phyloP scores from a whole-genome alignment of 2,797 vertebrate genomes.

The Capromys pilorides region DNA sequence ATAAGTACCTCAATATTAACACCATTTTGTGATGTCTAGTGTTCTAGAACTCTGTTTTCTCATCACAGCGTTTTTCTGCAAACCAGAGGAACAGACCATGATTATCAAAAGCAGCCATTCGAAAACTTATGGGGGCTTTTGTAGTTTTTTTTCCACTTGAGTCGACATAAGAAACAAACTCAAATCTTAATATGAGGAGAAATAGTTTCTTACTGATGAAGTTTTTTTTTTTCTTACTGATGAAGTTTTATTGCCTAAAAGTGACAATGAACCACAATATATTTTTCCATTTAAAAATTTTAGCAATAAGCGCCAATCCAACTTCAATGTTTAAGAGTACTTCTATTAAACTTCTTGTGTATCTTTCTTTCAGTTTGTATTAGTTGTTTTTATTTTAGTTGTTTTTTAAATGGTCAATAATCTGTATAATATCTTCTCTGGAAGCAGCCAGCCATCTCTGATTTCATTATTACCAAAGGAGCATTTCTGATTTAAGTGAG shows the following conservation, averaged over 20 bases:
- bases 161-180: not conserved
- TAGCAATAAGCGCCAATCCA: not conserved
- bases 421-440: not conserved
- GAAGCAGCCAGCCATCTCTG: not conserved
- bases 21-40: not conserved
- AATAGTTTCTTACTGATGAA: not conserved
- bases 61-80: not conserved
- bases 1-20: not conserved
- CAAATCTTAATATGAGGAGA: not conserved
- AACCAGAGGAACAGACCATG: not conserved
- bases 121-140: not conserved
- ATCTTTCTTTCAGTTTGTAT: not conserved
- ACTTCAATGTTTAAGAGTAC: not conserved
- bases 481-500: constrained; percentile 32
- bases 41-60: not conserved
- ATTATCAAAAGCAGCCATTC: not conserved
- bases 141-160: not conserved
- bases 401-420: not conserved
- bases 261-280: not conserved
- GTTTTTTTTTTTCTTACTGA: no score
- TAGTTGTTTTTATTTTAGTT: constrained; percentile 6
- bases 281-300: constrained; percentile 46
- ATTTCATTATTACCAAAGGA: constrained; percentile 24
- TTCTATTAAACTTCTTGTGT: not conserved
- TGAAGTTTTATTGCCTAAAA: not conserved